A percentile compares a stretch with the other conserved stretches of the same genome.
phyloP scores from a whole-genome alignment of 2,797 vertebrate species.

The Saxicola maurus region DNA sequence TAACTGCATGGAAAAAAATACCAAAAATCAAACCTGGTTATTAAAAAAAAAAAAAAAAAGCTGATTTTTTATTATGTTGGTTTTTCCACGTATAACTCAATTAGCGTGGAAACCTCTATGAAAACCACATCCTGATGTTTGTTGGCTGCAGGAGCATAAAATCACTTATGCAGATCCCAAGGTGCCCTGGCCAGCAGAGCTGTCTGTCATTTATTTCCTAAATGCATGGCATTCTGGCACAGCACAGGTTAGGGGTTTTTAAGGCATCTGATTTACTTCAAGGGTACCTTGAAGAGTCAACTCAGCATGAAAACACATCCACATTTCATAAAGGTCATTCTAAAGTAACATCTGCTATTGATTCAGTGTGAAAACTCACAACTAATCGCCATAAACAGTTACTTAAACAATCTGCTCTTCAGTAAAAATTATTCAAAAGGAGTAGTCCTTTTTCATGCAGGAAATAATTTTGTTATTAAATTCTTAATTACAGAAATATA shows the following conservation, averaged over 20 bases:
- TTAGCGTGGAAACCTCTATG: neutral
- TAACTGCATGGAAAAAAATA: neutral
- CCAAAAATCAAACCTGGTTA: neutral
- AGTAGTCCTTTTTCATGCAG: neutral
- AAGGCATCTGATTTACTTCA: conserved; percentile 31
- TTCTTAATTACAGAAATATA: neutral
- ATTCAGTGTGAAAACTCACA: conserved; percentile 17
- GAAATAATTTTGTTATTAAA: neutral
- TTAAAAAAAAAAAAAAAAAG: neutral
- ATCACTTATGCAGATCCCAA: neutral
- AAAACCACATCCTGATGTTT: conserved; percentile 7
- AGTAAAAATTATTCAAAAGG: neutral
- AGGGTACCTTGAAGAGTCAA: conserved; percentile 11
- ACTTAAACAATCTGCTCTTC: neutral
- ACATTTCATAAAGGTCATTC: conserved; percentile 11
- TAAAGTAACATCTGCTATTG: conserved; percentile 42
- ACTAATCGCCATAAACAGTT: conserved; percentile 35
- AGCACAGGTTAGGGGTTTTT: neutral
- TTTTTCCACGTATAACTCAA: neutral
- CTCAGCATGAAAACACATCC: conserved; percentile 22
- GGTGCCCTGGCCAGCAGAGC: neutral
- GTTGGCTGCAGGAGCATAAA: neutral
- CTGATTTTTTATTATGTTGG: neutral
- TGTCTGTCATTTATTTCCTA: neutral
- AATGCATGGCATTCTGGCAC: neutral